Evolutionary conservation across 2,888 invertebrate species (phyloP).

Genomic region (Scaptodrosophila latifasciaeformis): DNA sequence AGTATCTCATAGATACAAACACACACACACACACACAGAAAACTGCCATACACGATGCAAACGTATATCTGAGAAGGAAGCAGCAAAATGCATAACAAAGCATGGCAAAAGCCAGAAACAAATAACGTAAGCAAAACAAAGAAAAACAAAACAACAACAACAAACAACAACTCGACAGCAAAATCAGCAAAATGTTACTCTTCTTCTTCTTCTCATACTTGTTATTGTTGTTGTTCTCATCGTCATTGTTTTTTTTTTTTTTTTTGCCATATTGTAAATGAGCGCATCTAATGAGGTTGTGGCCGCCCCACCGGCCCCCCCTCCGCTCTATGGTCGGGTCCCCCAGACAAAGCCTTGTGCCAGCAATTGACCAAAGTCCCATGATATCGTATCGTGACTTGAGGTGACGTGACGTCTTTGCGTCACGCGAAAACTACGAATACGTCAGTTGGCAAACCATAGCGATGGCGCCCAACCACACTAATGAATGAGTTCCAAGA

Average conservation of each 20-base stretch:
- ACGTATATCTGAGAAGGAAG: conserved; percentile 12
- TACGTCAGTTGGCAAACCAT: too few species aligned
- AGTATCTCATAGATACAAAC: conserved; percentile 40
- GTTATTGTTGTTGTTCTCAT: background rate
- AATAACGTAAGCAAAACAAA: conserved; percentile 56
- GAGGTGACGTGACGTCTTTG: conserved; percentile 5
- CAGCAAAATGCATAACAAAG: conserved; percentile 40
- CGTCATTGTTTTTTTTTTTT: conserved; percentile 9
- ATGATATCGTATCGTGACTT: background rate
- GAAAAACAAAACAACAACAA: conserved; percentile 41
- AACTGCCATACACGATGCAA: background rate
- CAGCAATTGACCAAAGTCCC: background rate
- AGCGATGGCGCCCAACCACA: too few species aligned
- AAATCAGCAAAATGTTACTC: too few species aligned
- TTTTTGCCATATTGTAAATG: conserved; percentile 44
- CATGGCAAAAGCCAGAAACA: conserved; percentile 41
- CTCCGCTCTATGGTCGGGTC: background rate
- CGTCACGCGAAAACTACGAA: conserved; percentile 14
- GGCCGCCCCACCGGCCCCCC: background rate
- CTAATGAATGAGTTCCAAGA: conserved; percentile 49
- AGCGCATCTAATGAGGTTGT: conserved; percentile 55
- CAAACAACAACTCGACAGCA: background rate
- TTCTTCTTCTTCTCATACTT: too few species aligned
- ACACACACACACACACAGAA: background rate
- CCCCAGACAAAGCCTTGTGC: background rate